phyloP scores from a whole-genome alignment of 2,888 invertebrate species.

The Tanytarsus gracilentus region DNA sequence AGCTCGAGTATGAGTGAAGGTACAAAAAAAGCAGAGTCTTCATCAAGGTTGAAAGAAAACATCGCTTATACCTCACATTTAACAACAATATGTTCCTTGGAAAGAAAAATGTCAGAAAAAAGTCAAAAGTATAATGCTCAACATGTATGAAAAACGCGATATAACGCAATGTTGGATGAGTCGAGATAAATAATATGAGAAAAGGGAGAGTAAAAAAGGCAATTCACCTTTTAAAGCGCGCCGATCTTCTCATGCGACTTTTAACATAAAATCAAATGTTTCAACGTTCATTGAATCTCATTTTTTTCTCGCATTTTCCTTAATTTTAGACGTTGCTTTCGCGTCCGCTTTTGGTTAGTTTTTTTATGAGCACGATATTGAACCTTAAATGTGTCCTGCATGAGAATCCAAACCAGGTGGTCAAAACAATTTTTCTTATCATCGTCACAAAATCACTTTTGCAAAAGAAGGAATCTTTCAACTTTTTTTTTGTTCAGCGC shows the following conservation, averaged over 20 bases:
- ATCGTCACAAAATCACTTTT: slow-evolving; percentile 25
- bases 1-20: no score
- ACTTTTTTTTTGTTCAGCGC: neutral
- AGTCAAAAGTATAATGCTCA: no score
- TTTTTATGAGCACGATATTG: neutral
- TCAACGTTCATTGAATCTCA: slow-evolving; percentile 9
- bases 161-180: neutral
- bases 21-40: no score
- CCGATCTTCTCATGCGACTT: slow-evolving; percentile 11
- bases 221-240: neutral
- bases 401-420: slow-evolving; percentile 18
- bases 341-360: neutral
- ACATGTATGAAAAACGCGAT: no score
- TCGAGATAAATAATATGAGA: neutral
- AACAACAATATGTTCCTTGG: no score
- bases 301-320: neutral
- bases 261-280: slow-evolving; percentile 14
- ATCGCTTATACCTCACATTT: no score
- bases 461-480: neutral
- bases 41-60: no score
- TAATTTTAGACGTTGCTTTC: neutral
- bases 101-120: no score
- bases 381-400: neutral
- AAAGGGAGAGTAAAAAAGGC: neutral
- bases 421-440: slow-evolving; percentile 26